phyloP scores from a whole-genome alignment of 1,140 invertebrate species.

The Bombus cullumanus region DNA sequence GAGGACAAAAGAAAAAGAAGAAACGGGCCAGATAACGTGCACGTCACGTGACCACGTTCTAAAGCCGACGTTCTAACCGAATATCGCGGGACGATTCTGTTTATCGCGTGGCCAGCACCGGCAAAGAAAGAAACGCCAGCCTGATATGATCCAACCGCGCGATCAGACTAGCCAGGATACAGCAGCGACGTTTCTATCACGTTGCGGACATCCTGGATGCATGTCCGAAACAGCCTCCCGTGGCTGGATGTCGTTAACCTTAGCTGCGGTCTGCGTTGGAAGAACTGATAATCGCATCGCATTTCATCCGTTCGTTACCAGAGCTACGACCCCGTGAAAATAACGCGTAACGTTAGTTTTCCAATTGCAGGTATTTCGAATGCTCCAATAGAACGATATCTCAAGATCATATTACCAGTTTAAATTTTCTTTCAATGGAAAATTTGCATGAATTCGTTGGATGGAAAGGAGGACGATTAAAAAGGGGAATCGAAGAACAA shows the following conservation, averaged over 20 bases:
- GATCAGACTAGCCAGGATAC: constrained; percentile 64
- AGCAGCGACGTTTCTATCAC: constrained; percentile 65
- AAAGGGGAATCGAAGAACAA: neutral
- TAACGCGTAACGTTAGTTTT: no score
- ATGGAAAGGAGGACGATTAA: neutral
- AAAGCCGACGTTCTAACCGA: constrained; percentile 22
- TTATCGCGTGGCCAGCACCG: constrained; percentile 35
- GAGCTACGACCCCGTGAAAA: no score
- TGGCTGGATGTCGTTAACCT: constrained; percentile 71
- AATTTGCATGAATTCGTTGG: neutral
- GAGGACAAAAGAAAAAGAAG: neutral
- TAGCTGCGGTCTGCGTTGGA: constrained; percentile 63
- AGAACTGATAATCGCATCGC: constrained; percentile 49
- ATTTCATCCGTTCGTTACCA: constrained; percentile 43
- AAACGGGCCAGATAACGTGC: constrained; percentile 15
- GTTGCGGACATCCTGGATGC: constrained; percentile 73
- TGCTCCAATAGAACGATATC: neutral
- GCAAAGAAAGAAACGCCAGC: constrained; percentile 35
- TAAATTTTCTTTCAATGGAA: neutral
- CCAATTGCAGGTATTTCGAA: neutral
- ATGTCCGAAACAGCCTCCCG: constrained; percentile 54
- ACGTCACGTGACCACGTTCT: constrained; percentile 27
- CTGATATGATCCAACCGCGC: constrained; percentile 45
- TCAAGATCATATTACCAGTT: neutral
- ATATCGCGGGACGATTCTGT: constrained; percentile 34